A percentile compares a stretch with the other conserved stretches of the same genome.
phyloP scores from a whole-genome alignment of 2,888 invertebrate genomes.

The Nomada ferruginata region DNA sequence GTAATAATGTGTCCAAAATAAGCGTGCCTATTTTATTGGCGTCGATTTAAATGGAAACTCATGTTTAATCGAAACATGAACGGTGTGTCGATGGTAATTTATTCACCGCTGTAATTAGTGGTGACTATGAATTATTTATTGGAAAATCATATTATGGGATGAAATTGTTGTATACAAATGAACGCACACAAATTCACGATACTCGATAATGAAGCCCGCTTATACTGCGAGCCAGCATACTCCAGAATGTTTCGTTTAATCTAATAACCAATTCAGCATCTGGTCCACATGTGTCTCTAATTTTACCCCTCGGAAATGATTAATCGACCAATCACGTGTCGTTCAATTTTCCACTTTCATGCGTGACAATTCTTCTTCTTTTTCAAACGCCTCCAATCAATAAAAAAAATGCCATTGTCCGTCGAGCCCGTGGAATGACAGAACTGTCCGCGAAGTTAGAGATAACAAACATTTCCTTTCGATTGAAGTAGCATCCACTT shows the following conservation, averaged over 20 bases:
- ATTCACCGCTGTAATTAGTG: no score
- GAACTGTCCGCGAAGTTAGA: conserved; percentile 21
- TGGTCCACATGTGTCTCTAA: conserved; percentile 41
- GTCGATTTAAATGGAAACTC: no score
- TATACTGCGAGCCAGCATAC: conserved; percentile 25
- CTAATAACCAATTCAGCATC: conserved; percentile 64
- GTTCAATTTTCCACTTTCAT: not conserved
- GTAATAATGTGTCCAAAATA: no score
- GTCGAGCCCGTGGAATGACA: not conserved
- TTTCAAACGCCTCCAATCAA: not conserved
- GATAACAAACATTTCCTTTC: conserved; percentile 64
- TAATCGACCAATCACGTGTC: conserved; percentile 21
- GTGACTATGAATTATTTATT: no score
- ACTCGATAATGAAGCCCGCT: conserved; percentile 48
- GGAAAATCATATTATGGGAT: no score
- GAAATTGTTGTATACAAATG: not conserved
- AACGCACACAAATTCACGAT: not conserved
- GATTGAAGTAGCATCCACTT: conserved; percentile 54
- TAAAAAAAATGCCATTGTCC: not conserved
- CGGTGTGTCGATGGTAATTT: no score
- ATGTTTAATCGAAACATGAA: no score
- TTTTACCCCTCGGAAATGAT: conserved; percentile 31
- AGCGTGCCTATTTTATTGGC: no score
- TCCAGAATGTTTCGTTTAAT: conserved; percentile 57
- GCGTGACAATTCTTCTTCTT: not conserved